These are phyloP conservation scores for Propsilocerus akamusi DNA, from an alignment of 1,140 invertebrate genomes.

Conservation along the genomic window DNA sequence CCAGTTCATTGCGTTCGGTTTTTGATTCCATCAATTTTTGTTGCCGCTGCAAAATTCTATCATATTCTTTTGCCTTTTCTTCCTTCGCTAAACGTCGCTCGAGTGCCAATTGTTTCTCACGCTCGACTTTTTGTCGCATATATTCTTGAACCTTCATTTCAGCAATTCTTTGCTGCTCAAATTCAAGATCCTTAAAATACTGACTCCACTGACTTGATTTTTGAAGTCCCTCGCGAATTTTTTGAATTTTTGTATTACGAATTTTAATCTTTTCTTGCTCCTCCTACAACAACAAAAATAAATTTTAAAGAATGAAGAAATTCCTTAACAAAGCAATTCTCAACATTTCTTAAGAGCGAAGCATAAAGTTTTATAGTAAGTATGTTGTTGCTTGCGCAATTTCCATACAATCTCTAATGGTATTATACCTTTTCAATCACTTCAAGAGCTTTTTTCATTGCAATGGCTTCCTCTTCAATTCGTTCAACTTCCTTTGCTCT, in stretches of 20 bases:
- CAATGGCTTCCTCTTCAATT: constrained; percentile 38
- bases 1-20: constrained; percentile 30
- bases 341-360: no score
- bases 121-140: constrained; percentile 33
- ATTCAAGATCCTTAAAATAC: constrained; percentile 31
- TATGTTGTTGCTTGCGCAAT: no score
- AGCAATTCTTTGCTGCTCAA: constrained; percentile 35
- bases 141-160: constrained; percentile 39
- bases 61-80: constrained; percentile 27
- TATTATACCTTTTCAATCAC: constrained; percentile 31
- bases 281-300: constrained; percentile 21
- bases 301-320: no score
- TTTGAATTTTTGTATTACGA: constrained; percentile 22
- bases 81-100: constrained; percentile 22
- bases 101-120: constrained; percentile 27
- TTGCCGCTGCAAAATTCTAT: constrained; percentile 24
- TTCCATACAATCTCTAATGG: no score
- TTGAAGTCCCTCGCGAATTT: constrained; percentile 30
- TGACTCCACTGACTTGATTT: constrained; percentile 32
- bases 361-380: no score
- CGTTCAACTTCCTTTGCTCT: constrained; percentile 33
- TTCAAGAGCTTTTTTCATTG: constrained; percentile 31
- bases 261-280: constrained; percentile 9
- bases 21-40: constrained; percentile 21
- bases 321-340: no score